Evolutionary conservation across 2,797 vertebrate genomes (phyloP), one percentile per base, ranked within the genome.

Genomic region (Melanotaenia maccullochi): DNA sequence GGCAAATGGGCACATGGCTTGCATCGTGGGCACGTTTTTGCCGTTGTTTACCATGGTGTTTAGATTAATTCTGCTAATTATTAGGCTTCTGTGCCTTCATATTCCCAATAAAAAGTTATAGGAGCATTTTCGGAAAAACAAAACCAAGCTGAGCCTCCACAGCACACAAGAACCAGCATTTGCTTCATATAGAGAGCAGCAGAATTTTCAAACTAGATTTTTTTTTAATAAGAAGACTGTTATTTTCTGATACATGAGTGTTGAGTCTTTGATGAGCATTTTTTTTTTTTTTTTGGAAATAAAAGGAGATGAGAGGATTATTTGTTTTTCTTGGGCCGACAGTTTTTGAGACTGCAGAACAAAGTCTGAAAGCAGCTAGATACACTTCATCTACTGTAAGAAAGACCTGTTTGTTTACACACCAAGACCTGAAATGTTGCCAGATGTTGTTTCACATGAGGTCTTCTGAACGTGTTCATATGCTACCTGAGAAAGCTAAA

Each of bases 1-100:
- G 52, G 55, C 44, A 61, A 38, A 63, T 59, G 54, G 47, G 65
- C 71, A 75, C 61, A 55, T 52, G 60, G 30, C 36, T 30, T 56
- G 38, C 12, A 13, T 18, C 40, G 24, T 13, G 42, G 44, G 56
- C 64, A 71, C 36, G 64, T 72, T 63, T 28, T 24, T 24, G 9
- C 30, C 36, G 25, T 30, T 5, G 42, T 3, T 9, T 20, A n/a
- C 44, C 7, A n/a, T 54, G 60, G n/a, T 33, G 44, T 51, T 51
- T 33, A 33, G 7, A 51, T 30, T 2, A n/a, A n/a, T 8, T 24
- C 18, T 2, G 5, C 7, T 56, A 8, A 28, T 51, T 35, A 14
- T 14, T 44, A 64, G 28, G 9, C 8, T 16, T 14, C 30, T 14
- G 13, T 30, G 20, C 42, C 14, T 20, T 24, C 5, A 54, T 25